phyloP scores from a whole-genome alignment of 2,888 invertebrate species.

The Macrosoma leucophasiata region DNA sequence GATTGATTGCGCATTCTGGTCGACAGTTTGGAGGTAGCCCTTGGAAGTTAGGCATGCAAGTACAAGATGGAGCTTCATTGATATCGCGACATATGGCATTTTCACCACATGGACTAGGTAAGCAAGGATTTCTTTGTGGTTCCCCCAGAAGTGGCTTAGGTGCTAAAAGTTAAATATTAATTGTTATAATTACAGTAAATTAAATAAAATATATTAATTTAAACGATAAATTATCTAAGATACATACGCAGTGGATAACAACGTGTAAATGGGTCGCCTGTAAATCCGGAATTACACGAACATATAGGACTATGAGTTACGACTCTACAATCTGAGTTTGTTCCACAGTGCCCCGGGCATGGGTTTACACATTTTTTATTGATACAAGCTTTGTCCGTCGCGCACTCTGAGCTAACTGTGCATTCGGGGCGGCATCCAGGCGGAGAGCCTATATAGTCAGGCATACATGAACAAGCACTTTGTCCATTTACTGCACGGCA shows the following conservation, averaged over 20 bases:
- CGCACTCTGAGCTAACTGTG: constrained; percentile 84
- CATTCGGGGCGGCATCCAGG: constrained; percentile 88
- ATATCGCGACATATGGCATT: constrained; percentile 78
- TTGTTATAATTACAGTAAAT: neutral
- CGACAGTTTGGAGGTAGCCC: constrained; percentile 84
- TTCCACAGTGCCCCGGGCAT: constrained; percentile 82
- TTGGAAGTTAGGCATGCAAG: constrained; percentile 78
- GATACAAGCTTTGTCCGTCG: constrained; percentile 82
- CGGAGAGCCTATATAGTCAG: constrained; percentile 83
- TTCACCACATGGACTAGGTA: constrained; percentile 82
- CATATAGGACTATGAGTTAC: constrained; percentile 88
- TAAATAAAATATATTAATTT: constrained; percentile 3
- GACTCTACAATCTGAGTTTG: constrained; percentile 81
- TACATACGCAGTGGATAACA: constrained; percentile 74
- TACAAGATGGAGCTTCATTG: constrained; percentile 79
- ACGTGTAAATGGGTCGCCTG: constrained; percentile 82
- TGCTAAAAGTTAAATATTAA: constrained; percentile 38
- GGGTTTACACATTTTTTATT: constrained; percentile 86
- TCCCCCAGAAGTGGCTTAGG: constrained; percentile 41
- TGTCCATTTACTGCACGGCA: constrained; percentile 82
- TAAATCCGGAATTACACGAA: constrained; percentile 77
- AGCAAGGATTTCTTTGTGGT: constrained; percentile 76
- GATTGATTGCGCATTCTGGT: constrained; percentile 82
- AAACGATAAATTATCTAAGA: constrained; percentile 2
- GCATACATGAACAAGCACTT: constrained; percentile 84